Evolutionary conservation across 2,888 invertebrate species (phyloP).

Genomic region (Dione juno): DNA sequence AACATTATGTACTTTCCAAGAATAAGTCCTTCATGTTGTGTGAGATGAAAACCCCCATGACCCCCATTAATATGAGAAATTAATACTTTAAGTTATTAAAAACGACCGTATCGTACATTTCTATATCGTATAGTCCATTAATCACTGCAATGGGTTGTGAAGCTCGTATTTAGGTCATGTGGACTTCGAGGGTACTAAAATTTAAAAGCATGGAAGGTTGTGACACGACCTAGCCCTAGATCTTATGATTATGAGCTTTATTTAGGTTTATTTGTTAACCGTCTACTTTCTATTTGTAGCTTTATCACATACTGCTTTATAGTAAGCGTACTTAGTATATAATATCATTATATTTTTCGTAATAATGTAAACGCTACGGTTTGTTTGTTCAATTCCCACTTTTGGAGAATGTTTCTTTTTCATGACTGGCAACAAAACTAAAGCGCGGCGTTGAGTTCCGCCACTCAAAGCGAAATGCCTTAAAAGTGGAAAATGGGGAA

Average conservation of each 20-base stretch:
- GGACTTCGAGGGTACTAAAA: slow-evolving; percentile 44
- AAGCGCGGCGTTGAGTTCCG: no score
- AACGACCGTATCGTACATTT: not conserved
- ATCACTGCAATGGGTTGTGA: slow-evolving; percentile 23
- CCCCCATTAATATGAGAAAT: no score
- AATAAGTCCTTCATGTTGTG: no score
- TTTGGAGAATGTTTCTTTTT: no score
- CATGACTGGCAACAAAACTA: no score
- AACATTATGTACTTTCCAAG: no score
- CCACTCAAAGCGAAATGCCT: no score
- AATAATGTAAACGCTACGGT: no score
- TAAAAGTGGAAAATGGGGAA: no score
- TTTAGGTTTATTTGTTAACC: slow-evolving; percentile 35
- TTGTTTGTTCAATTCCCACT: no score
- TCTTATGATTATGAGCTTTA: slow-evolving; percentile 34
- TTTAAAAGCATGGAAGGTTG: slow-evolving; percentile 57
- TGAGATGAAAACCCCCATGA: no score
- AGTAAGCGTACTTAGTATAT: not conserved
- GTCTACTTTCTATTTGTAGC: slow-evolving; percentile 2
- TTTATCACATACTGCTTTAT: not conserved
- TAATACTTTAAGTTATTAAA: not conserved
- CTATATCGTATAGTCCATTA: slow-evolving; percentile 26
- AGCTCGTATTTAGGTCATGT: slow-evolving; percentile 42
- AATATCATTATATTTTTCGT: no score
- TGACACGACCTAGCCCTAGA: slow-evolving; percentile 69